These are phyloP conservation scores for Struthio camelus DNA, from an alignment of 2,113 vertebrate species.

Conservation along the genomic window DNA sequence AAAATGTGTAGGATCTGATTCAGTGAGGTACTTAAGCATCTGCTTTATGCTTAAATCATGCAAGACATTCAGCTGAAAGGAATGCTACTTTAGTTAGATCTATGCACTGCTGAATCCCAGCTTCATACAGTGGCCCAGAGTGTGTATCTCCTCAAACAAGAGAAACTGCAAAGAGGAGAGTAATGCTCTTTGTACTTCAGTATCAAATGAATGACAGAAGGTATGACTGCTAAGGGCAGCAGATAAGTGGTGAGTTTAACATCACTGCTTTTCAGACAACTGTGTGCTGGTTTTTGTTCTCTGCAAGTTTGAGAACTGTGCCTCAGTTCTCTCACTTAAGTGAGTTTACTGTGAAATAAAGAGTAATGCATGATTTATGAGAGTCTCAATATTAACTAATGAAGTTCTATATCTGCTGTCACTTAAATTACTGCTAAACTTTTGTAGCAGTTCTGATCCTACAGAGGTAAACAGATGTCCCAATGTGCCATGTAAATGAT, in stretches of 20 bases:
- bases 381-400: neutral
- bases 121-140: neutral
- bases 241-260: neutral
- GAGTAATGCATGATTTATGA: neutral
- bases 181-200: neutral
- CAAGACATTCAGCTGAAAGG: neutral
- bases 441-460: neutral
- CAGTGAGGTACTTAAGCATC: neutral
- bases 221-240: neutral
- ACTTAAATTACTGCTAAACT: neutral
- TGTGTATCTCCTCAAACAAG: neutral
- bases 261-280: neutral
- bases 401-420: neutral
- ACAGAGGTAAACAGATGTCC: neutral
- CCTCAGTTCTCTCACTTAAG: neutral
- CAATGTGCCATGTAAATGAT: rapidly evolving
- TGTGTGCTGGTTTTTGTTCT: neutral
- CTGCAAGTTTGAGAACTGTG: neutral
- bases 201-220: rapidly evolving
- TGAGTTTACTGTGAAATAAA: neutral
- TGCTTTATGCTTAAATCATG: neutral
- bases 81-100: too few relatives aligned
- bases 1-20: neutral
- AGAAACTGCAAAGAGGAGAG: too few relatives aligned
- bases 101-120: neutral